Evolutionary conservation across 2,888 invertebrate genomes (phyloP), one percentile per base, ranked within the genome.

Genomic region (Drosophila neonasuta): DNA sequence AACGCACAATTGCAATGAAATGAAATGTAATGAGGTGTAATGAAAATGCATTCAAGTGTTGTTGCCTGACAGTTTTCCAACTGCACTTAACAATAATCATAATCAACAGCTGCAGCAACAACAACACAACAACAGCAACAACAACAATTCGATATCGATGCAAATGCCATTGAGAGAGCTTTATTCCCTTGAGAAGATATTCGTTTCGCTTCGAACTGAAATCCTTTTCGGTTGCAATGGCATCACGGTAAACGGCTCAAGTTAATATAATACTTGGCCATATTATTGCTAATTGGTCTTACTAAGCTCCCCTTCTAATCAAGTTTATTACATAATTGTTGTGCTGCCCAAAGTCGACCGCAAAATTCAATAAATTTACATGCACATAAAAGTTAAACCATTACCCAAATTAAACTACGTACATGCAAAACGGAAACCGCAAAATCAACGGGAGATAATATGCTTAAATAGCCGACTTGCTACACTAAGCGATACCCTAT

Each of bases 21-120:
- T 80, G 84, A 81, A 83, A 86, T 83, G 81, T 81, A 81, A 81
- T 81, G 86, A 81, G 80, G 81, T 83, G 86, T 81, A 86, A 81
- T 81, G 81, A 86, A 82, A 86, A 81, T 83, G 81, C 81, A 81
- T 81, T 86, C 79, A 83, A 83, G 81, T 83, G 69, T 67, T 77
- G 30, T 52, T 57, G 59, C 73, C 73, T 72, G 83, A 68, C 83
- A 83, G 80, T 86, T 76, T 66, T 63, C 68, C 67, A 70, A 62
- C 74, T 68, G 81, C 86, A 81, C 81, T 81, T 80, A 81, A 86
- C 78, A 86, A 73, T 80, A 80, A 83, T 80, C 69, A 63, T 48
- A 79, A 71, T 75, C 68, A 68, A 74, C 77, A 44, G 20, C 15
- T 56, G 13, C 44, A 73, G 7, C 45, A 48, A 8, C 59, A 67